Conservation (phyloP, 1,140 invertebrate species). For the Palaemon carinicauda region DNA sequence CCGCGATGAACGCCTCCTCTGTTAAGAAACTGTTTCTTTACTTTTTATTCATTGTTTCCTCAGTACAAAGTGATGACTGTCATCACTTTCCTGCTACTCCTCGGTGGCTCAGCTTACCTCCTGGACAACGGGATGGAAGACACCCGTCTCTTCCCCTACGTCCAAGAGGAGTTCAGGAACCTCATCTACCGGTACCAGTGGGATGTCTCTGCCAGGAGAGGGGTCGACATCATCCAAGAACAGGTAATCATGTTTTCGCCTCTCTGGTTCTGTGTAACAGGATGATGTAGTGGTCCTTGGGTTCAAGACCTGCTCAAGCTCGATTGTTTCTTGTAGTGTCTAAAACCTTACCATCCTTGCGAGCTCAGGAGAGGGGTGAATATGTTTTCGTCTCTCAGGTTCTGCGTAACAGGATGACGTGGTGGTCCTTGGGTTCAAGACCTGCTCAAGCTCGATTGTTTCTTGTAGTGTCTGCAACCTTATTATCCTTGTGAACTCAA, state of each 20-base stretch:
- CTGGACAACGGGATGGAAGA: conserved; percentile 81
- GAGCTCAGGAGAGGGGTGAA: too few relatives aligned
- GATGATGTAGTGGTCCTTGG: background rate
- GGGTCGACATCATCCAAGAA: conserved; percentile 83
- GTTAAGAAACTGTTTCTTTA: background rate
- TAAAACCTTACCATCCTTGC: too few relatives aligned
- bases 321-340: too few relatives aligned
- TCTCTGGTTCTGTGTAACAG: background rate
- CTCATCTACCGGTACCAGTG: conserved; percentile 78
- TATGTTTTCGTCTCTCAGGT: too few relatives aligned
- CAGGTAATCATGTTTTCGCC: conserved; percentile 71
- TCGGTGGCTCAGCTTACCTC: conserved; percentile 79
- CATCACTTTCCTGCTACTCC: conserved; percentile 75
- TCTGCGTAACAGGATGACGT: too few relatives aligned
- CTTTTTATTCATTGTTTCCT: conserved; percentile 62
- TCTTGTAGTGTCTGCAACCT: too few relatives aligned
- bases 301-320: too few relatives aligned
- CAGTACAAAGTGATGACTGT: conserved; percentile 77
- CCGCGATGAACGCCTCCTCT: too few relatives aligned
- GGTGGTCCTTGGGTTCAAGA: too few relatives aligned
- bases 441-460: too few relatives aligned
- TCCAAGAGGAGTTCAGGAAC: conserved; percentile 74
- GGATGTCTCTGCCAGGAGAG: conserved; percentile 68
- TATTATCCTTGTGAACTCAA: too few relatives aligned
- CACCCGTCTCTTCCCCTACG: conserved; percentile 78